phyloP scores from a whole-genome alignment of 1,140 invertebrate genomes.

The Neodiprion fabricii region DNA sequence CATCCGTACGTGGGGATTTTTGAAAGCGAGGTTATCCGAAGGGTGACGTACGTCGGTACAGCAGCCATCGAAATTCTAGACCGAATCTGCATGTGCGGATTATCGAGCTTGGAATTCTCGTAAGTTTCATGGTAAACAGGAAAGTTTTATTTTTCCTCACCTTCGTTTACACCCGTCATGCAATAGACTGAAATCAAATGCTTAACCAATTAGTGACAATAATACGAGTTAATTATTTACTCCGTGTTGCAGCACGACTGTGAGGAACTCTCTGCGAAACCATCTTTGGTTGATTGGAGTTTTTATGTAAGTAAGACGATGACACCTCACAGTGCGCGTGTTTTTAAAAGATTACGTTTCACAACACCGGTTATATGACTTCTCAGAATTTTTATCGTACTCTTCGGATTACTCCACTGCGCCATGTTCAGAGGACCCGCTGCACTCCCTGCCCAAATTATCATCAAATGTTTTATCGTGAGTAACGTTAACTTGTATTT shows the following conservation, averaged over 20 bases:
- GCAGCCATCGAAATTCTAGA: conserved; percentile 22
- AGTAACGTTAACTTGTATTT: too few species aligned
- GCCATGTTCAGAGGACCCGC: neutral
- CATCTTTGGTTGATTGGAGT: neutral
- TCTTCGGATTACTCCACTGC: neutral
- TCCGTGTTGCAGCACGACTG: neutral
- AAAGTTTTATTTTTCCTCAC: neutral
- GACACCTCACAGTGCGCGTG: neutral
- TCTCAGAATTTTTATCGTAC: neutral
- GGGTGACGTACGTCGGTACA: neutral
- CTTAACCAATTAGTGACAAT: neutral
- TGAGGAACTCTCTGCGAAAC: neutral
- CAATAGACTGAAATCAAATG: too few species aligned
- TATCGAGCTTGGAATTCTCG: conserved; percentile 26
- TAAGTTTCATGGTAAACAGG: neutral
- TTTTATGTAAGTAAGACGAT: neutral
- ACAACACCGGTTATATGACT: neutral
- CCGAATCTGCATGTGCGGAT: conserved; percentile 17
- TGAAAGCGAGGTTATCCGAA: conserved; percentile 21
- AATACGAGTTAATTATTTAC: neutral
- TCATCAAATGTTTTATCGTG: neutral
- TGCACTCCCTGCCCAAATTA: neutral
- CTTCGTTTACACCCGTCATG: too few species aligned
- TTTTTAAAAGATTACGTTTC: too few species aligned
- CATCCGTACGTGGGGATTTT: conserved; percentile 26